Base-by-base conservation (phyloP, 2,888 invertebrate species). In the Nomada ferruginata region DNA sequence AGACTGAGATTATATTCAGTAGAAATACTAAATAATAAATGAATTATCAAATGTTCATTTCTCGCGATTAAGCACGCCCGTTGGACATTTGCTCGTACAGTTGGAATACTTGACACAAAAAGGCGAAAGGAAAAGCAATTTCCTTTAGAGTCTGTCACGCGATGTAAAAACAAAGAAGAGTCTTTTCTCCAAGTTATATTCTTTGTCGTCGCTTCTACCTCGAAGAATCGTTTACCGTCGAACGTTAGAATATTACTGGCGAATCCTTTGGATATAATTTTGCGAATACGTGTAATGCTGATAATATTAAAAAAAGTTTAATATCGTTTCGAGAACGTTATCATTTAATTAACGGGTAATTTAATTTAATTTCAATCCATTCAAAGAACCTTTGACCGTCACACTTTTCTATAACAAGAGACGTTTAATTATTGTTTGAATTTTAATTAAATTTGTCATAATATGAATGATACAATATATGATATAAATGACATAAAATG, bases 121-220 rank as follows among this genome's bases (percentile, higher is more conserved):
- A 53, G 36, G 5, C 11, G 26, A 57, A 57, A 47, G 57, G 59
- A 20, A 59, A 59, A 70, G 70, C 59, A 59, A 70, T 70, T 59
- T 60, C 47, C 59, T 29, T 47, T 59, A 1, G 57, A 20, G 3
- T 20, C 47, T 47, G 59, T 59, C 26, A 70, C 15, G 26, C 44
- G 47, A 70, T 29, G 44, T 57, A 44, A 26, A 50, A 68, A 68
- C 18, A 57, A 20, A 36, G 26, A 57, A 4, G 23, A 57, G 52
- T 11, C 57, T 44, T 44, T 52, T 15, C 26, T 26, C n/a, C 20
- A 69, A 69, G 57, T 69, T 44, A 57, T 57, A 69, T 53, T 20
- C 47, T 57, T 69, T 60, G 47, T 36, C 55, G 47, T 44, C 18
- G 29, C 29, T 20, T 5, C 15, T 70, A 29, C 10, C 42, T 20